These are phyloP conservation scores for Cheirogaleus medius DNA, from an alignment of 2,113 vertebrate species.

Conservation along the genomic window DNA sequence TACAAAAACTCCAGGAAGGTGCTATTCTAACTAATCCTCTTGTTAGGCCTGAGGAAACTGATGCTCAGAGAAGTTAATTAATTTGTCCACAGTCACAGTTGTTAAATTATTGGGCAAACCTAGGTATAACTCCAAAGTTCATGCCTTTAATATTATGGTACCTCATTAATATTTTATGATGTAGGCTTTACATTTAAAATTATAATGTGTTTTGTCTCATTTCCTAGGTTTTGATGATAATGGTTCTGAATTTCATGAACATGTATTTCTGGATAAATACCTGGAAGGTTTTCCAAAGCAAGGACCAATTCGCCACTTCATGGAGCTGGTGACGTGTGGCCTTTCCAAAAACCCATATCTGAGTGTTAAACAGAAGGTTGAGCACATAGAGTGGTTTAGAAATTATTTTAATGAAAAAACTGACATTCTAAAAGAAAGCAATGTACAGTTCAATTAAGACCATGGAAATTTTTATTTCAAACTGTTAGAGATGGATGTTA, in stretches of 20 bases:
- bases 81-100: neutral
- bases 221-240: conserved; percentile 93
- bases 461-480: conserved; percentile 41
- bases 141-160: neutral
- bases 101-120: neutral
- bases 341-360: conserved; percentile 93
- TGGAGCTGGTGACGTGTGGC: conserved; percentile 95
- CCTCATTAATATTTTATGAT: neutral
- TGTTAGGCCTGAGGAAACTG: neutral
- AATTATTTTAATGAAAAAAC: conserved; percentile 95
- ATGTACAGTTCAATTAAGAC: conserved; percentile 81
- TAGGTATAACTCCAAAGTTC: neutral
- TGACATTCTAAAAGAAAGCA: conserved; percentile 88
- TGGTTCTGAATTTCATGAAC: conserved; percentile 93
- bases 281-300: conserved; percentile 91
- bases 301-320: conserved; percentile 96
- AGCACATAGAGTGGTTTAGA: conserved; percentile 96
- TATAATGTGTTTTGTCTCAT: neutral
- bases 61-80: neutral
- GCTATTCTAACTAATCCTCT: neutral
- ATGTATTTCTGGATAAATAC: conserved; percentile 94
- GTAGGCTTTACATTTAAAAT: neutral
- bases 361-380: conserved; percentile 92
- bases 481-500: conserved; percentile 49
- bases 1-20: neutral